Evolutionary conservation across 1,140 invertebrate species (phyloP), one percentile per base, ranked within the genome.

Genomic region (Aphelenchoides fujianensis): DNA sequence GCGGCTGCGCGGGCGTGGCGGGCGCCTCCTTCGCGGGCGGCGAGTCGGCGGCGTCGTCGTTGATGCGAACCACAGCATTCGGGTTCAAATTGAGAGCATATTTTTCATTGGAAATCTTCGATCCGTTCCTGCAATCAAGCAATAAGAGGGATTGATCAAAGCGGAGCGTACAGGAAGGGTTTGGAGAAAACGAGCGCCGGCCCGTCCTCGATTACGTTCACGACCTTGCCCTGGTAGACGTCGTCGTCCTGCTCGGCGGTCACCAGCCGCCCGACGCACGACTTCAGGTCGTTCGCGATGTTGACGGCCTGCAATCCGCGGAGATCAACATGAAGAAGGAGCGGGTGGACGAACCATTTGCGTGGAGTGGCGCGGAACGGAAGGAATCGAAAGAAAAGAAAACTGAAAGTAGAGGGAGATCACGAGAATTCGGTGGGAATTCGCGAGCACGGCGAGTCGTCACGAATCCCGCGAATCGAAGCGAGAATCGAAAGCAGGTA

Each of bases 221-320:
- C 23, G 7, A 79, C 59, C 35, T 62, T 68, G 27, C 82, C 80
- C 55, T 82, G 76, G 68, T 70, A 84, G 59, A 53, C 70, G 31
- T 70, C 71, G 1, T 73, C 75, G 41, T 83, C 72, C 2, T 79
- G 57, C 3, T 66, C 63, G 27, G 31, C 36, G 12, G 63, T 19
- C n/a, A 66, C 31, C 31, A 66, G 53, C 12, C 12, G 16, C 37
- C 31, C 32, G 53, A 35, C 36, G 53, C 36, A 66, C 12, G 12
- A 30, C 34, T 59, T 59, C 23, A 59, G 34, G 34, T 59, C 55
- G 55, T 5, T 48, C 23, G 41, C 12, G 23, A 48, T 48, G 41
- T 48, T 48, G 23, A 48, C 23, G 12, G 41, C 41, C 41, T 48
- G 27, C n/a, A 61, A n/a, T n/a, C n/a, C n/a, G n/a, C n/a, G n/a